A percentile compares a stretch with the other conserved stretches of the same genome.
phyloP scores from a whole-genome alignment of 2,113 vertebrate genomes.

The Fulmarus glacialis region DNA sequence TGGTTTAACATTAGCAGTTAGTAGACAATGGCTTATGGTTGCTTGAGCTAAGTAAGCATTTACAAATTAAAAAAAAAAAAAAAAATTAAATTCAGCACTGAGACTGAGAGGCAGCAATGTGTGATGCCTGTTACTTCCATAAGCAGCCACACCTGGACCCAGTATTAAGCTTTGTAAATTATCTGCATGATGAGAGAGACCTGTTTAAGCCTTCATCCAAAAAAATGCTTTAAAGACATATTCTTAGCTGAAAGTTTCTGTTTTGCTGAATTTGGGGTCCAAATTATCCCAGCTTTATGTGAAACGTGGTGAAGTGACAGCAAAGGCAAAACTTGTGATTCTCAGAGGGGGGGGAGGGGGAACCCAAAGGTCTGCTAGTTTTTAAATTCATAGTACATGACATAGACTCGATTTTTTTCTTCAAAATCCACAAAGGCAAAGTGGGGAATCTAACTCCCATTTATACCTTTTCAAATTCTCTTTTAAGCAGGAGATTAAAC shows the following conservation, averaged over 20 bases:
- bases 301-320: neutral
- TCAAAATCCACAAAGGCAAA: neutral
- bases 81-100: neutral
- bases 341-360: rapidly evolving
- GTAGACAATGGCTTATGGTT: neutral
- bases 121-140: neutral
- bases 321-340: neutral
- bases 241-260: neutral
- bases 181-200: neutral
- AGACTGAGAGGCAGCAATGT: neutral
- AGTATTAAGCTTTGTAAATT: neutral
- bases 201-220: neutral
- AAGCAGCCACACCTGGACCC: neutral
- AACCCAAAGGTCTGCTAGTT: neutral
- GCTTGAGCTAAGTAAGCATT: neutral
- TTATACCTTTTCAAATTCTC: neutral
- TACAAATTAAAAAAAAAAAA: neutral
- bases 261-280: neutral
- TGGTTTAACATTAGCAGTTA: neutral
- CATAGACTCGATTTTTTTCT: neutral
- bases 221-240: neutral
- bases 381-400: neutral
- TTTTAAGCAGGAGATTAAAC: neutral
- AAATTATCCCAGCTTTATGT: neutral
- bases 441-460: neutral